Evolutionary conservation across 2,888 invertebrate genomes (phyloP).

Genomic region (Pedicia rivosa): DNA sequence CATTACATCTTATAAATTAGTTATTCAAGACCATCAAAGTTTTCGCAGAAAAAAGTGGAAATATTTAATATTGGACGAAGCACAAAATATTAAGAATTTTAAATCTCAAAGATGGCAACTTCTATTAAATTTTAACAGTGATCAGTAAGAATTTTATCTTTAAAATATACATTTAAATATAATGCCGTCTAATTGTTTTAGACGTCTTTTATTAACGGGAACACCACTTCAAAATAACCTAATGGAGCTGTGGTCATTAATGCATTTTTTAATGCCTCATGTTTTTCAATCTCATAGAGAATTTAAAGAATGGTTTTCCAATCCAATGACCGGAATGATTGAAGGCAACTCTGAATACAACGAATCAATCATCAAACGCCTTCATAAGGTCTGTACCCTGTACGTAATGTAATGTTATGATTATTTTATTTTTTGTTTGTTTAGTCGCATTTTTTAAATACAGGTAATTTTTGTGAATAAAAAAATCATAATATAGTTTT

Average conservation of each 20-base stretch:
- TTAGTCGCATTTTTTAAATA: neutral
- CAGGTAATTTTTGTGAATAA: conserved; percentile 2
- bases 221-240: conserved; percentile 92
- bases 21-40: conserved; percentile 95
- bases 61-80: conserved; percentile 94
- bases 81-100: conserved; percentile 99
- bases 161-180: neutral
- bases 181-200: conserved; percentile 24
- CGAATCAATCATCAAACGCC: conserved; percentile 69
- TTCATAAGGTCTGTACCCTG: conserved; percentile 60
- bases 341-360: conserved; percentile 86
- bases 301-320: conserved; percentile 97
- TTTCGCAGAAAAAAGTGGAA: conserved; percentile 97
- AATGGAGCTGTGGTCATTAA: conserved; percentile 94
- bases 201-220: conserved; percentile 80
- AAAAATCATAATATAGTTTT: conserved; percentile 5
- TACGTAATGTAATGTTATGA: conserved; percentile 13
- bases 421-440: conserved; percentile 7
- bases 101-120: conserved; percentile 98
- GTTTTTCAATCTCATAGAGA: conserved; percentile 93
- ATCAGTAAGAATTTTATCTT: conserved; percentile 40
- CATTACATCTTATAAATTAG: conserved; percentile 94
- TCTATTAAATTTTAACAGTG: conserved; percentile 83
- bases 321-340: conserved; percentile 92
- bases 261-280: conserved; percentile 97